Evolutionary conservation across 2,888 invertebrate genomes (phyloP).

Genomic region (Sceliomorpha sp.): DNA sequence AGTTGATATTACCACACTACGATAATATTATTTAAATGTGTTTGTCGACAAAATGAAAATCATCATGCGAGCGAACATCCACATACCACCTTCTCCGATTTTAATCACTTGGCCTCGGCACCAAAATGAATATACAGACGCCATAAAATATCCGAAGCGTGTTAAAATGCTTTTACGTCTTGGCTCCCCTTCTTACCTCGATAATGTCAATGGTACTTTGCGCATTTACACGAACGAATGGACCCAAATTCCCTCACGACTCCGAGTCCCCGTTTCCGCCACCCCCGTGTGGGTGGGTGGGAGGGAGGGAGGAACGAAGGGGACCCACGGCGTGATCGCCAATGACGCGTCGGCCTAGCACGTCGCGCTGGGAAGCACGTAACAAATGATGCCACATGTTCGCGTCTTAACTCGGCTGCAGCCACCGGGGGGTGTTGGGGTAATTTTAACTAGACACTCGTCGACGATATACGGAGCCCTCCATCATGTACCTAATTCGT

Average conservation of each 20-base stretch:
- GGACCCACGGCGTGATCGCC: slow-evolving; percentile 38
- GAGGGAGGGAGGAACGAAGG: slow-evolving; percentile 4
- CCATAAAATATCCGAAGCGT: no score
- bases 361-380: slow-evolving; percentile 59
- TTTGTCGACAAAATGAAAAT: no score
- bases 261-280: slow-evolving; percentile 57
- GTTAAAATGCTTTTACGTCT: no score
- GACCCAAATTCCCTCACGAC: slow-evolving; percentile 56
- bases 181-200: neutral
- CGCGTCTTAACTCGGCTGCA: slow-evolving; percentile 72
- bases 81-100: no score
- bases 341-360: slow-evolving; percentile 68
- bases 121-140: no score
- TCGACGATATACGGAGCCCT: slow-evolving; percentile 56
- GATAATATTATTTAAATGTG: no score
- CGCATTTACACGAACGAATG: slow-evolving; percentile 58
- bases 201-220: slow-evolving; percentile 11
- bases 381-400: slow-evolving; percentile 80
- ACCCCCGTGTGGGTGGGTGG: slow-evolving; percentile 5
- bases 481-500: slow-evolving; percentile 65
- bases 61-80: no score
- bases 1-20: no score
- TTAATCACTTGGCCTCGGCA: no score
- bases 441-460: slow-evolving; percentile 61
- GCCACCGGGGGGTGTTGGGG: slow-evolving; percentile 52